Conservation (phyloP, 1,140 invertebrate species). For the Oreohelix idahoensis region DNA sequence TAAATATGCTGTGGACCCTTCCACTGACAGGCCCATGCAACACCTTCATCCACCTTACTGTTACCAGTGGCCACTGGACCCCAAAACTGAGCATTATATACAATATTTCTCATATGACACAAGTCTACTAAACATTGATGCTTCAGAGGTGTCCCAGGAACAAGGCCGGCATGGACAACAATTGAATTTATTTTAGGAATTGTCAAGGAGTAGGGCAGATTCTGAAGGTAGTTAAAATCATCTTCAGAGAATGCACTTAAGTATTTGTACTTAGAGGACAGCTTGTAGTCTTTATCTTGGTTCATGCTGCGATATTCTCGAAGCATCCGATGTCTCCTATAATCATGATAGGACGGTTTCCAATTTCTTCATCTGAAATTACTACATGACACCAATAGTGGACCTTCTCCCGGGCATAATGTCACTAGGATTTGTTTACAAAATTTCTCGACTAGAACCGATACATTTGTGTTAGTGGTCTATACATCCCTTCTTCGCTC, state of each 20-base stretch:
- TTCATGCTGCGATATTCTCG: conserved; percentile 42
- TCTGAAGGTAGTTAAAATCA: conserved; percentile 63
- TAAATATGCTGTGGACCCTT: conserved; percentile 72
- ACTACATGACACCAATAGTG: conserved; percentile 48
- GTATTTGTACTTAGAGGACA: conserved; percentile 62
- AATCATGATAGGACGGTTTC: conserved; percentile 60
- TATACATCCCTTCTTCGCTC: too few species aligned
- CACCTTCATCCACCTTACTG: conserved; percentile 55
- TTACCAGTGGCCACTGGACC: conserved; percentile 41
- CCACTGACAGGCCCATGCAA: conserved; percentile 71
- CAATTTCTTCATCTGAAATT: conserved; percentile 47
- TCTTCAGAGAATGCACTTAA: conserved; percentile 57
- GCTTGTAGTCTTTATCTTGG: conserved; percentile 47
- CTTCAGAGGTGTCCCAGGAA: conserved; percentile 63
- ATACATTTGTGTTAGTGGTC: too few species aligned
- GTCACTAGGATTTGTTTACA: too few species aligned
- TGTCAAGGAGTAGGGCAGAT: conserved; percentile 70
- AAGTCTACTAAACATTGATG: conserved; percentile 60
- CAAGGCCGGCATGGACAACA: conserved; percentile 73
- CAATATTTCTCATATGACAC: conserved; percentile 70
- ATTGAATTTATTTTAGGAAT: conserved; percentile 65
- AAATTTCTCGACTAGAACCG: too few species aligned
- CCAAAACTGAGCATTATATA: conserved; percentile 42
- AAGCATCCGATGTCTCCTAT: conserved; percentile 73
- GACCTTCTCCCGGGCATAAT: too few species aligned